Evolutionary conservation across 2,797 vertebrate species (phyloP).

Genomic region (Myripristis murdjan): DNA sequence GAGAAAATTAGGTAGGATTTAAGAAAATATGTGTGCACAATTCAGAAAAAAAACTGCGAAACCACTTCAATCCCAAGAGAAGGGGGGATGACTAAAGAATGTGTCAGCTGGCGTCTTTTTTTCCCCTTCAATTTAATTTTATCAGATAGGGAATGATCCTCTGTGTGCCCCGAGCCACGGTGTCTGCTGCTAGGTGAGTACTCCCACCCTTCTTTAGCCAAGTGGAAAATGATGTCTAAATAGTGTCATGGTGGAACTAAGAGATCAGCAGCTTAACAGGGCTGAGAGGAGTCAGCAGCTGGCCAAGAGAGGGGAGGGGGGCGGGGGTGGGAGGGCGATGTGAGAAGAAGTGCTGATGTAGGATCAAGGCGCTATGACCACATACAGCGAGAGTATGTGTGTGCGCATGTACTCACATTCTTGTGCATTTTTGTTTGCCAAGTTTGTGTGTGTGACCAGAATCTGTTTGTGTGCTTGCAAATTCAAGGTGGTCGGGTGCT

Average conservation of each 20-base stretch:
- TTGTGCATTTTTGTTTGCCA: constrained; percentile 9
- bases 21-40: no score
- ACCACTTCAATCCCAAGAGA: constrained; percentile 13
- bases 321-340: background rate
- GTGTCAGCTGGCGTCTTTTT: constrained; percentile 11
- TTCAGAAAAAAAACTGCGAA: background rate
- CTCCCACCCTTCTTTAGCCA: constrained; percentile 19
- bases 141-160: constrained; percentile 45
- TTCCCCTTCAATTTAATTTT: constrained; percentile 24
- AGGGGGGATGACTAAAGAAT: constrained; percentile 5
- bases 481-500: constrained; percentile 26
- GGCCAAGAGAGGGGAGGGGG: background rate
- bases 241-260: constrained; percentile 52
- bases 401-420: background rate
- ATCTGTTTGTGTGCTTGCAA: constrained; percentile 2
- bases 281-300: constrained; percentile 25
- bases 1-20: no score
- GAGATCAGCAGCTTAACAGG: constrained; percentile 59
- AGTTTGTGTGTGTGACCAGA: constrained; percentile 4
- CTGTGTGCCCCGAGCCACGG: constrained; percentile 5
- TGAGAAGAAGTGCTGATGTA: constrained; percentile 25
- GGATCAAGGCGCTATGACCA: background rate
- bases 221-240: constrained; percentile 59
- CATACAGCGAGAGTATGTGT: constrained; percentile 1
- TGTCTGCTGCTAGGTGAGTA: constrained; percentile 34